These are phyloP conservation scores for Perodicticus potto DNA, from an alignment of 2,797 vertebrate species.

Conservation along the genomic window DNA sequence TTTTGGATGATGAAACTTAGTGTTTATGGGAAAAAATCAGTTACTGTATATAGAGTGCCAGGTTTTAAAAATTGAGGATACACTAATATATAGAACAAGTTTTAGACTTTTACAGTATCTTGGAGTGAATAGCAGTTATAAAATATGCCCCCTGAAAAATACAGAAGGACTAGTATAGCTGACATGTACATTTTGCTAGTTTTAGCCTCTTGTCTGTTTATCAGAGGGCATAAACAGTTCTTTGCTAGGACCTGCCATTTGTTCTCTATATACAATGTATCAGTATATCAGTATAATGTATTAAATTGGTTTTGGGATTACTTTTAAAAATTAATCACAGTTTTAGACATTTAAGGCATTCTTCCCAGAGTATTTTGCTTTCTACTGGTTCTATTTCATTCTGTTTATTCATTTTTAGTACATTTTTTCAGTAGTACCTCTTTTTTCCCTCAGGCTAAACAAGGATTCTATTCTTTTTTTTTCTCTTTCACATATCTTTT, in stretches of 20 bases:
- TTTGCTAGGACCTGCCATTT: background rate
- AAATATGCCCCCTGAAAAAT: background rate
- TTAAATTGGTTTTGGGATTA: background rate
- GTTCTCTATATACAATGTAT: background rate
- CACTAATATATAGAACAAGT: background rate
- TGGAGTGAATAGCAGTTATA: background rate
- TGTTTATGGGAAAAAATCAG: background rate
- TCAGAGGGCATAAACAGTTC: background rate
- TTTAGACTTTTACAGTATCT: background rate
- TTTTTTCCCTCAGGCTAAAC: too few species aligned
- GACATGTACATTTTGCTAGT: background rate
- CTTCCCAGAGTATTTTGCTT: background rate
- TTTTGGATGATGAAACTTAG: constrained; percentile 22
- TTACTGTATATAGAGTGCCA: background rate
- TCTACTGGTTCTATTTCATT: constrained; percentile 2
- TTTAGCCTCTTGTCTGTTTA: background rate
- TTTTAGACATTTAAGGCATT: background rate
- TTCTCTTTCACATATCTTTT: too few species aligned
- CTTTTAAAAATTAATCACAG: constrained; percentile 5
- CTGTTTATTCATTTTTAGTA: background rate
- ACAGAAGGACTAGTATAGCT: background rate
- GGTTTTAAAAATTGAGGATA: constrained; percentile 15
- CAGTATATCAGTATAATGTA: background rate
- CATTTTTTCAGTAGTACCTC: too few species aligned
- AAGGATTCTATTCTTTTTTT: too few species aligned